These are phyloP conservation scores for Illadopsis cleaveri DNA, from an alignment of 2,113 vertebrate genomes.

Conservation along the genomic window DNA sequence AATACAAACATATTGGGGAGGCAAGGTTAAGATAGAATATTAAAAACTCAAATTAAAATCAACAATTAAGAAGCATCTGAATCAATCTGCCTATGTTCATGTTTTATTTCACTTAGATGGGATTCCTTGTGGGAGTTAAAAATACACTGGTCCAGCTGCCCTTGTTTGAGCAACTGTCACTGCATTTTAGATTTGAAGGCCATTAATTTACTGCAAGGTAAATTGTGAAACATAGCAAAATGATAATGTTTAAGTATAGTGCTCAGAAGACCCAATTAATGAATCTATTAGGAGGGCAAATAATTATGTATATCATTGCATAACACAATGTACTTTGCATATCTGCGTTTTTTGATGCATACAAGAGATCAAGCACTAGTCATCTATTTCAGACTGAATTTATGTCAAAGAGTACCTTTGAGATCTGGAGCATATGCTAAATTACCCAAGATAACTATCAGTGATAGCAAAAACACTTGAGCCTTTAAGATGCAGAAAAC, in stretches of 20 bases:
- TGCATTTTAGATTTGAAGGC: neutral
- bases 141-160: neutral
- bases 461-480: neutral
- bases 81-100: neutral
- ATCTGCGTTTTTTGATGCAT: neutral
- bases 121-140: neutral
- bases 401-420: neutral
- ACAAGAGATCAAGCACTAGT: neutral
- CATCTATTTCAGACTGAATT: conserved; percentile 8
- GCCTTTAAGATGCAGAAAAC: neutral
- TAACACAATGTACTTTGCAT: neutral
- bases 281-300: neutral
- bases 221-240: neutral
- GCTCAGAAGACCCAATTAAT: neutral
- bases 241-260: neutral
- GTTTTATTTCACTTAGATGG: neutral
- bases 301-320: neutral
- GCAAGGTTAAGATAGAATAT: neutral
- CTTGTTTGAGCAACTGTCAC: neutral
- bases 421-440: neutral
- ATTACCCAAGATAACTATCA: neutral
- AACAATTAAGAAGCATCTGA: neutral
- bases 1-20: neutral
- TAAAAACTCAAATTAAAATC: neutral
- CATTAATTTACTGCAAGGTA: neutral